Evolutionary conservation across 2,888 invertebrate species (phyloP), one percentile per base, ranked within the genome.

Genomic region (Slavum lentiscoides): DNA sequence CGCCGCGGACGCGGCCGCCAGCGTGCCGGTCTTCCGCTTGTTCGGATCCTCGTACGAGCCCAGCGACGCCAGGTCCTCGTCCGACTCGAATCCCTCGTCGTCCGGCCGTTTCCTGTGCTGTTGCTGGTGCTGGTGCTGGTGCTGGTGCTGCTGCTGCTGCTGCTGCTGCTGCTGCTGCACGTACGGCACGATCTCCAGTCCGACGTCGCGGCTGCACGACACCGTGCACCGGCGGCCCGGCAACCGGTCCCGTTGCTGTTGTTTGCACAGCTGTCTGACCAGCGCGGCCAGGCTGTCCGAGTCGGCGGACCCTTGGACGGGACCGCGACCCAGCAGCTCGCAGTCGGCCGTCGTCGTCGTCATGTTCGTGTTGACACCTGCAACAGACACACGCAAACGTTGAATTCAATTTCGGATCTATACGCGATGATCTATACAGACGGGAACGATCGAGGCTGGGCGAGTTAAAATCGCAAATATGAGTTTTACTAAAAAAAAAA

Each of bases 61-160:
- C 23, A 83, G 74, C 30, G 85, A 84, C 9, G 83, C 85, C 80
- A 86, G 85, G 84, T 86, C 87, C 55, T 82, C 86, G 82, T 87
- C 87, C 84, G 87, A 87, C 84, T 85, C 86, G 83, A 87, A 87
- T 85, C 84, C 84, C 66, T 84, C 84, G 81, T 84, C 84, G 59
- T 84, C 84, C 9, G 74, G 82, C 43, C 83, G 81, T 15, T 75
- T 72, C 39, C 64, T 64, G 5, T 82, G 49, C 11, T 49, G 49
- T 13, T 13, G 49, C 1, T 49, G 49, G 2, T 49, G 49, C 9
- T 49, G 49, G 9, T 9, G 49, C 9, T 11, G 11, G 9, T 8
- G 49, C 7, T 39, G 39, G 5, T 6, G 39, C 7, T 39, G 39
- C 39, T 39, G 49, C 11, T 49, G 49, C 49, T 49, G 49, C 11